A percentile compares a stretch with the other conserved stretches of the same genome.
These are phyloP conservation scores for Epinotia nisella DNA, from an alignment of 2,888 invertebrate species.

Conservation along the genomic window DNA sequence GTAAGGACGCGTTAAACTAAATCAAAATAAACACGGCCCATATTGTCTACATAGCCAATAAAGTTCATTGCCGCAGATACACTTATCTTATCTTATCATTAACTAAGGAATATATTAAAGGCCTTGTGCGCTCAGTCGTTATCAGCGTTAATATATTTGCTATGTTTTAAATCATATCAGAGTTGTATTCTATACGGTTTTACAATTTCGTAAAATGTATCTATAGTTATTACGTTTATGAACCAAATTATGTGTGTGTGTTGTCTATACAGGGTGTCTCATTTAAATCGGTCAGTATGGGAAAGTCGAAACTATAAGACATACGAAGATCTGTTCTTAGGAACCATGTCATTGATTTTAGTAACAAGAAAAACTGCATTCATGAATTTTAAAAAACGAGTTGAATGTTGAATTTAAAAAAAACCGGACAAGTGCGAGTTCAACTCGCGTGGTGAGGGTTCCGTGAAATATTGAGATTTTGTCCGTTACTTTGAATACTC, in stretches of 20 bases:
- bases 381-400: too few relatives aligned
- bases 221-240: neutral
- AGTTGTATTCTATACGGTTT: neutral
- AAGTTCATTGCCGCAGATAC: constrained; percentile 43
- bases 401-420: too few relatives aligned
- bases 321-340: too few relatives aligned
- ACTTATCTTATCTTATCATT: constrained; percentile 43
- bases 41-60: constrained; percentile 39
- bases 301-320: too few relatives aligned
- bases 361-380: too few relatives aligned
- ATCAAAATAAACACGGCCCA: constrained; percentile 37
- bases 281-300: too few relatives aligned
- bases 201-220: constrained; percentile 1
- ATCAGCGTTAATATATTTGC: constrained; percentile 39
- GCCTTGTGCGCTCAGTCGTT: constrained; percentile 23
- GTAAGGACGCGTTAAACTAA: constrained; percentile 9
- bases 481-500: too few relatives aligned
- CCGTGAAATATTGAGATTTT: too few relatives aligned
- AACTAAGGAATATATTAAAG: constrained; percentile 38
- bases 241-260: neutral
- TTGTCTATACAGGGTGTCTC: too few relatives aligned
- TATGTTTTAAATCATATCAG: constrained; percentile 29
- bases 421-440: too few relatives aligned
- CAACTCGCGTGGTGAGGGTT: too few relatives aligned
- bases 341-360: too few relatives aligned